Base-by-base conservation (phyloP, 1,140 invertebrate species). In the Drosophila suzukii region DNA sequence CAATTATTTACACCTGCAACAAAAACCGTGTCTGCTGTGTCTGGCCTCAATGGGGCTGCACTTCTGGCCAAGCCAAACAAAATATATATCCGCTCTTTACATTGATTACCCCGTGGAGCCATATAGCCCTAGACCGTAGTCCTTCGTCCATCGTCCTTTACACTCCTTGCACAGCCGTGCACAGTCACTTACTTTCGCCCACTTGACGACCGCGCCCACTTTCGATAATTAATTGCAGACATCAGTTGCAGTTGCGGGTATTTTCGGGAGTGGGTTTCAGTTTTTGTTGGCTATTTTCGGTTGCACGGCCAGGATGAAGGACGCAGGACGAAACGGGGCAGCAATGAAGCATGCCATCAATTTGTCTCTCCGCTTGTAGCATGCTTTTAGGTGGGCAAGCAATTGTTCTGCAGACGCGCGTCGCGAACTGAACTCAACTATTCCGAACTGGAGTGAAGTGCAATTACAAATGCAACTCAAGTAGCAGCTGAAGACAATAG, bases 171-270 rank as follows among this genome's bases (percentile, higher is more conserved):
- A 36, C 75, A 78, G 65, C 59, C 38, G 20, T 36, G 50, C 50
- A 36, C 75, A 78, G 65, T 79, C 59, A 89, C 66, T 75, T 68
- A 77, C 84, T 78, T 51, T 71, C 61, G 68, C 85, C 85, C 84
- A 89, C 84, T 89, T 89, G 85, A 89, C 85, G 81, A 88, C 84
- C 84, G 89, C 89, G 83, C 89, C 89, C 89, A 91, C 83, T 91
- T 91, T 91, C 83, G 89, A 91, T 91, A 91, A 91, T 91, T 91
- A 91, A 91, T 91, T 91, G 89, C 83, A 91, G 89, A 88, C 89
- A 91, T 91, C 89, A 91, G 89, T 91, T 91, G 89, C 89, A 89
- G 81, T 77, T 81, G 81, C 65, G 60, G 66, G 77, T 51, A 75
- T 61, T 60, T 75, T 59, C 57, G 67, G 47, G 46, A 38, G 38